Percentiles rank a stretch among this genome's conserved stretches.
These are phyloP conservation scores for Onthophagus sagittarius DNA, from an alignment of 2,888 invertebrate genomes.

Conservation along the genomic window DNA sequence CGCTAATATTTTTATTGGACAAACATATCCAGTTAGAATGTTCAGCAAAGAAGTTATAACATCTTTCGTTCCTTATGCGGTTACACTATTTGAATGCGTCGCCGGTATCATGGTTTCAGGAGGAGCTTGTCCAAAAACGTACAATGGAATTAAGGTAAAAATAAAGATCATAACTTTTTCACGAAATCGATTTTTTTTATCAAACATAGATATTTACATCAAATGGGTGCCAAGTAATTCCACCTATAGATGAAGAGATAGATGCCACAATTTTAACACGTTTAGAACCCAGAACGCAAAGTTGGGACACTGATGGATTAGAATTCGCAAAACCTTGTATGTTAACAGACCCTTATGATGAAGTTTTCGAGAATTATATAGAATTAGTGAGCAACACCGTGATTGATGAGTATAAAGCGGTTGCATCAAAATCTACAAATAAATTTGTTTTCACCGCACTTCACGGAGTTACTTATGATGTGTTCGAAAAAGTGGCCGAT, in stretches of 20 bases:
- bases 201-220: background rate
- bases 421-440: background rate
- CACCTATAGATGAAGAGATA: background rate
- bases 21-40: conserved; percentile 61
- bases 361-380: background rate
- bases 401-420: background rate
- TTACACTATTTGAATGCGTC: conserved; percentile 67
- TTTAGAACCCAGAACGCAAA: background rate
- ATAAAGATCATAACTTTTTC: background rate
- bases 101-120: conserved; percentile 99
- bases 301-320: background rate
- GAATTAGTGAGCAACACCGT: background rate
- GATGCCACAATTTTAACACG: background rate
- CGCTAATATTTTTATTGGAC: conserved; percentile 73
- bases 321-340: background rate
- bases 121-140: conserved; percentile 94
- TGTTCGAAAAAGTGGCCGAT: background rate
- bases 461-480: background rate
- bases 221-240: background rate
- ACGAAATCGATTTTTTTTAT: background rate
- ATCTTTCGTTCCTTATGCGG: conserved; percentile 88
- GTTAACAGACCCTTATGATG: background rate
- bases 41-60: conserved; percentile 83
- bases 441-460: background rate
- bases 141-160: conserved; percentile 88